Conservation (phyloP, 2,888 invertebrate species). For the Blera fallax region DNA sequence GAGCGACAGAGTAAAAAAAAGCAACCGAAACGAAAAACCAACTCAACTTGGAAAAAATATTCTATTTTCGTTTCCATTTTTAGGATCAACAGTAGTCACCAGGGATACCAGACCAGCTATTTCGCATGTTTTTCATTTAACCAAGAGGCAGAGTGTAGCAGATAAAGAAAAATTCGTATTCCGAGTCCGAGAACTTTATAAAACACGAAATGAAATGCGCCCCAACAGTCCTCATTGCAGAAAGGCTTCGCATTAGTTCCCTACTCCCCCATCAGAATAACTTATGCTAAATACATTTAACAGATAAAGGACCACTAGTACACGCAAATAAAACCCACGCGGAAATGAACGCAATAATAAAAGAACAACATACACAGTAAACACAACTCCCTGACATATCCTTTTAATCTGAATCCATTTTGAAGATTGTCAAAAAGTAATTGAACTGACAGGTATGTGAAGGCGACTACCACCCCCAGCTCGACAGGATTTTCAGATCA, state of each 20-base stretch:
- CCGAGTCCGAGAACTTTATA: conserved; percentile 1
- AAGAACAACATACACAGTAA: not conserved
- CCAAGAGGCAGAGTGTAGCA: not conserved
- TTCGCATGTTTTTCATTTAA: conserved; percentile 18
- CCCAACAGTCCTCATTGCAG: not conserved
- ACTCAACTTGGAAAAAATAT: conserved; percentile 8
- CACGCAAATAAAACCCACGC: conserved; percentile 25
- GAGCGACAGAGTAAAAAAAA: too few species aligned
- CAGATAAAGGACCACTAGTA: not conserved
- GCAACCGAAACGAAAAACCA: not conserved
- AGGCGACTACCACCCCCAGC: not conserved
- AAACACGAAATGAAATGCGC: not conserved
- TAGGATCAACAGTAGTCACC: conserved; percentile 53
- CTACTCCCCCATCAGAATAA: not conserved
- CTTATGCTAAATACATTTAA: conserved; percentile 27
- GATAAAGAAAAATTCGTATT: not conserved
- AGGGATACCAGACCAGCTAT: conserved; percentile 26
- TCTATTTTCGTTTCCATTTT: conserved; percentile 47
- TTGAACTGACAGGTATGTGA: conserved; percentile 13
- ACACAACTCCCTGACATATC: not conserved
- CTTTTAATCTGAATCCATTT: conserved; percentile 58
- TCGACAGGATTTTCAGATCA: not conserved
- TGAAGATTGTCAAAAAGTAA: conserved; percentile 52
- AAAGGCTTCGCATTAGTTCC: not conserved
- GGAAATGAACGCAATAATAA: conserved; percentile 30